phyloP scores from a whole-genome alignment of 1,140 invertebrate genomes.

The Neelides sp. region DNA sequence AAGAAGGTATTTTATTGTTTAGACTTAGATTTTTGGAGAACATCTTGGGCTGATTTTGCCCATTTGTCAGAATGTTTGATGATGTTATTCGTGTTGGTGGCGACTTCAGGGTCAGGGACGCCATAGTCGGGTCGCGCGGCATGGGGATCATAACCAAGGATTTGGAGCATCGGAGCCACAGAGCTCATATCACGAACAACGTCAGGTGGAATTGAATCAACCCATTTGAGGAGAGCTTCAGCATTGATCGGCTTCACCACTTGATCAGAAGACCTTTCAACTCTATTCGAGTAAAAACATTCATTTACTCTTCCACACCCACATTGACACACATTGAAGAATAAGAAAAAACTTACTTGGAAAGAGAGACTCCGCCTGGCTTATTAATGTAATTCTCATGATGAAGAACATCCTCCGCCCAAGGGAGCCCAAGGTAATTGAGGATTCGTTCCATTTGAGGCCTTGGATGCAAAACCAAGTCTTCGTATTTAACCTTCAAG shows the following conservation, averaged over 20 bases:
- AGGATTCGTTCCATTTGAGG: conserved; percentile 81
- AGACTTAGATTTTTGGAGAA: conserved; percentile 21
- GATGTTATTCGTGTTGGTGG: conserved; percentile 56
- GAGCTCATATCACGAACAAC: conserved; percentile 79
- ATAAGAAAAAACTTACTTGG: conserved; percentile 57
- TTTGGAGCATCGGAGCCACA: conserved; percentile 79
- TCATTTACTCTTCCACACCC: not conserved
- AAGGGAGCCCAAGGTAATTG: conserved; percentile 79
- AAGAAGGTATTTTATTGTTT: not conserved
- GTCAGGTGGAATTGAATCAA: conserved; percentile 78
- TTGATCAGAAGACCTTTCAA: conserved; percentile 95
- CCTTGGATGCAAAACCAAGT: conserved; percentile 85
- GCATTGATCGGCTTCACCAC: conserved; percentile 96
- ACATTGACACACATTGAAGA: not conserved
- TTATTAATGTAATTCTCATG: conserved; percentile 96
- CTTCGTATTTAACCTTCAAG: conserved; percentile 88
- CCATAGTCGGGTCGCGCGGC: conserved; percentile 89
- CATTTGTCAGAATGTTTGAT: conserved; percentile 30
- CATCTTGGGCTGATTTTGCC: conserved; percentile 27
- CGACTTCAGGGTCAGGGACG: conserved; percentile 66
- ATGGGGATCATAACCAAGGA: conserved; percentile 82
- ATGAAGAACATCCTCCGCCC: conserved; percentile 86
- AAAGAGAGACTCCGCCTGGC: conserved; percentile 77
- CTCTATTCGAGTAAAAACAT: conserved; percentile 44
- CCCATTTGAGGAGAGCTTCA: conserved; percentile 93